phyloP scores from a whole-genome alignment of 2,113 vertebrate species.

The Pedionomus torquatus region DNA sequence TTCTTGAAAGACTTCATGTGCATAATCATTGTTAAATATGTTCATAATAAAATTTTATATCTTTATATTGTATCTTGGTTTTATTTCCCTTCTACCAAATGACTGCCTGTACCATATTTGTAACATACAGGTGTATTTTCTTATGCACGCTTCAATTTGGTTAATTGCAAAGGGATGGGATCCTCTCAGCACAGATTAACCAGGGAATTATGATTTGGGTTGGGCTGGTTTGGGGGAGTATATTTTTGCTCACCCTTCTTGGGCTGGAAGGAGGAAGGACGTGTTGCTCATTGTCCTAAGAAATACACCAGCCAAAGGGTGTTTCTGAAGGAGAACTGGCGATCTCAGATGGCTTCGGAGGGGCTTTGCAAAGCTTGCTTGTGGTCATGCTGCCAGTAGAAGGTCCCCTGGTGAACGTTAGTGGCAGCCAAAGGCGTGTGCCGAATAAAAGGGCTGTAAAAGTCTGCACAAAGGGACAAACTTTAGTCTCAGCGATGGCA shows the following conservation, averaged over 20 bases:
- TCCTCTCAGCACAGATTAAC: not conserved
- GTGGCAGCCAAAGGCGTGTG: fast-evolving
- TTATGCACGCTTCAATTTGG: not conserved
- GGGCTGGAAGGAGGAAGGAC: not conserved
- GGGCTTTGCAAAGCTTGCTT: not conserved
- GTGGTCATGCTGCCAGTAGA: not conserved
- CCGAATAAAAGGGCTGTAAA: not conserved
- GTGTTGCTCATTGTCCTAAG: not conserved
- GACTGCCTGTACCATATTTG: not conserved
- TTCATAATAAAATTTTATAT: slow-evolving; percentile 69
- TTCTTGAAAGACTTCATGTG: slow-evolving; percentile 31
- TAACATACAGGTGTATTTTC: not conserved
- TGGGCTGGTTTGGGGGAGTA: not conserved
- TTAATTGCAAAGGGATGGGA: not conserved
- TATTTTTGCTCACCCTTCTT: not conserved
- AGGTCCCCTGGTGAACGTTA: not conserved
- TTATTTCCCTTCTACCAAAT: not conserved
- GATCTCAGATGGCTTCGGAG: not conserved
- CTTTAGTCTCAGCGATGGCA: not conserved
- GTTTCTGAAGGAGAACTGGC: not conserved
- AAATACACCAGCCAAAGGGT: too few relatives aligned
- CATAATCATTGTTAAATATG: slow-evolving; percentile 47
- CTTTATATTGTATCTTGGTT: not conserved
- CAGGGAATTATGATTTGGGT: not conserved
- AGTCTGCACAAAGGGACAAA: not conserved